phyloP scores from a whole-genome alignment of 1,140 invertebrate genomes.

The Drosophila nannoptera region DNA sequence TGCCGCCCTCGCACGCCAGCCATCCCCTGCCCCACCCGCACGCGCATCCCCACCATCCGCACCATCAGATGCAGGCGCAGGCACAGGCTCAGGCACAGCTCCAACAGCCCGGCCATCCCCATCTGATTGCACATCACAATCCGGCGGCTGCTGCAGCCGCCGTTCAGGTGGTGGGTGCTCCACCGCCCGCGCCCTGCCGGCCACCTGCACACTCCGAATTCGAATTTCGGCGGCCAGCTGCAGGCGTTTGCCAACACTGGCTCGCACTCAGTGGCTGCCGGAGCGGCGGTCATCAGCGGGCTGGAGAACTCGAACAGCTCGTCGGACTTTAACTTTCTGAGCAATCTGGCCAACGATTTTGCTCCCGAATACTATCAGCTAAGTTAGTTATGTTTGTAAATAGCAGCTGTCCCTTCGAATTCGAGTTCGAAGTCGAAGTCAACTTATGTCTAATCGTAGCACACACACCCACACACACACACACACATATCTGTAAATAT shows the following conservation, averaged over 20 bases:
- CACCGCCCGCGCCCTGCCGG: slow-evolving; percentile 44
- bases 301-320: slow-evolving; percentile 91
- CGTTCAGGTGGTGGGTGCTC: slow-evolving; percentile 35
- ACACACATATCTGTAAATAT: slow-evolving; percentile 63
- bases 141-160: slow-evolving; percentile 32
- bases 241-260: slow-evolving; percentile 56
- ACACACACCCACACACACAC: slow-evolving; percentile 35
- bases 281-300: slow-evolving; percentile 56
- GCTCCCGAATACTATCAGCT: slow-evolving; percentile 90
- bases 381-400: slow-evolving; percentile 71
- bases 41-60: slow-evolving; percentile 80
- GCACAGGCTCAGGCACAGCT: slow-evolving; percentile 81
- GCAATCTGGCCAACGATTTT: slow-evolving; percentile 93
- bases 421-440: no score
- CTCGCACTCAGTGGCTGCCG: slow-evolving; percentile 16
- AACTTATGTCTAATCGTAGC: no score
- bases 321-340: slow-evolving; percentile 94
- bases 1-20: slow-evolving; percentile 38
- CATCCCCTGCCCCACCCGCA: slow-evolving; percentile 66
- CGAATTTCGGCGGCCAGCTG: slow-evolving; percentile 51
- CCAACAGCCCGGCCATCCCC: slow-evolving; percentile 38
- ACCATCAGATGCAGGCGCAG: slow-evolving; percentile 79
- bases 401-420: neutral
- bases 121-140: slow-evolving; percentile 80
- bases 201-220: slow-evolving; percentile 46